Conservation (phyloP, 2,888 invertebrate genomes). For the Lasioglossum leucozonium region DNA sequence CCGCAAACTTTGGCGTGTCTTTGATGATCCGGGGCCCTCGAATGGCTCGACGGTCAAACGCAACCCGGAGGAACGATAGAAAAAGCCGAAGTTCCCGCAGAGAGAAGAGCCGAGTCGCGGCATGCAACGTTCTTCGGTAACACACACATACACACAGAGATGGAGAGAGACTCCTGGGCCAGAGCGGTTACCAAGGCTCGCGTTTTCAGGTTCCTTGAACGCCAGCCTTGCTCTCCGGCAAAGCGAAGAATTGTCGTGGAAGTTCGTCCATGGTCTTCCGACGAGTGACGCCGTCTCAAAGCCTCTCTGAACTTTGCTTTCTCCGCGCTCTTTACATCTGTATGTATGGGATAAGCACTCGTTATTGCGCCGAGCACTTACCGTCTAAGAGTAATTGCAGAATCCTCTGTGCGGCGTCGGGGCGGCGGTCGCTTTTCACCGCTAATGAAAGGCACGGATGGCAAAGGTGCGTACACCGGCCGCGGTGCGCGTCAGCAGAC, state of each 20-base stretch:
- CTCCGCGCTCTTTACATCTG: constrained; percentile 35
- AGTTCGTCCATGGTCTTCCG: constrained; percentile 27
- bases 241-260: constrained; percentile 53
- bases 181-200: constrained; percentile 14
- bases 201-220: background rate
- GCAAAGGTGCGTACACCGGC: constrained; percentile 48
- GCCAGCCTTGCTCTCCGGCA: background rate
- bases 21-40: background rate
- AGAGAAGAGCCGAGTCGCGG: background rate
- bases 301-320: constrained; percentile 56
- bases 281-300: constrained; percentile 38
- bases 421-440: constrained; percentile 61
- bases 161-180: background rate
- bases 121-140: background rate
- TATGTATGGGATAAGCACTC: constrained; percentile 56
- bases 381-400: constrained; percentile 68
- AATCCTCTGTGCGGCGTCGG: constrained; percentile 48
- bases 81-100: background rate
- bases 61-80: background rate
- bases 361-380: constrained; percentile 69
- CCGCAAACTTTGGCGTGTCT: constrained; percentile 20
- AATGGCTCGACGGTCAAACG: constrained; percentile 17
- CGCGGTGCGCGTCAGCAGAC: background rate
- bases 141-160: background rate
- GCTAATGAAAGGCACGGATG: constrained; percentile 66